phyloP scores from a whole-genome alignment of 2,888 invertebrate species.

The Thecophora atra region DNA sequence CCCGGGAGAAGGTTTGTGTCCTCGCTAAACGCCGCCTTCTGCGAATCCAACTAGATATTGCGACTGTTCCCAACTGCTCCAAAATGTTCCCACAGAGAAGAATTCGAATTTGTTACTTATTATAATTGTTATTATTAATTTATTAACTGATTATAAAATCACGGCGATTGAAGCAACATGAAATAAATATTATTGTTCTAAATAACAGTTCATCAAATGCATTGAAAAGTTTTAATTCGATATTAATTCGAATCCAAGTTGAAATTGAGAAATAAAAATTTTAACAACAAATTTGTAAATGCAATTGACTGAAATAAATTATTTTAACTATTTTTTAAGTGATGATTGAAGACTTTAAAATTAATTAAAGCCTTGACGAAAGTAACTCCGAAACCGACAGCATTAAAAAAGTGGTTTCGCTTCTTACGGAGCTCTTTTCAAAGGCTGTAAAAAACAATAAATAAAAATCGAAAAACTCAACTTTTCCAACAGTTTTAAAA shows the following conservation, averaged over 20 bases:
- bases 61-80: background rate
- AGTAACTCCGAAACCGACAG: conserved; percentile 5
- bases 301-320: too few relatives aligned
- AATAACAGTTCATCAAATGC: too few relatives aligned
- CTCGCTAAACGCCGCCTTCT: background rate
- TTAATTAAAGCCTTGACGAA: background rate
- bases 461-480: conserved; percentile 50
- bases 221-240: background rate
- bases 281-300: background rate
- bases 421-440: too few relatives aligned
- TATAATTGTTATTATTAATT: too few relatives aligned
- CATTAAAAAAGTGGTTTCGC: background rate
- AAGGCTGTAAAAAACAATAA: conserved; percentile 39
- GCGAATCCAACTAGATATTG: background rate
- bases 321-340: too few relatives aligned
- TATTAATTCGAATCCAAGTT: background rate
- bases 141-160: too few relatives aligned
- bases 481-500: conserved; percentile 43
- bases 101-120: background rate
- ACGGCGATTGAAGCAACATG: too few relatives aligned
- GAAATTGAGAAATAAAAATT: background rate
- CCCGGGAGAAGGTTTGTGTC: background rate
- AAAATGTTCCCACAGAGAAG: conserved; percentile 2
- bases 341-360: too few relatives aligned
- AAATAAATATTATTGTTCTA: too few relatives aligned